Percentiles rank a stretch among this genome's conserved stretches.
Conservation (phyloP, 2,113 vertebrate species). For the Phrynosoma platyrhinos region DNA sequence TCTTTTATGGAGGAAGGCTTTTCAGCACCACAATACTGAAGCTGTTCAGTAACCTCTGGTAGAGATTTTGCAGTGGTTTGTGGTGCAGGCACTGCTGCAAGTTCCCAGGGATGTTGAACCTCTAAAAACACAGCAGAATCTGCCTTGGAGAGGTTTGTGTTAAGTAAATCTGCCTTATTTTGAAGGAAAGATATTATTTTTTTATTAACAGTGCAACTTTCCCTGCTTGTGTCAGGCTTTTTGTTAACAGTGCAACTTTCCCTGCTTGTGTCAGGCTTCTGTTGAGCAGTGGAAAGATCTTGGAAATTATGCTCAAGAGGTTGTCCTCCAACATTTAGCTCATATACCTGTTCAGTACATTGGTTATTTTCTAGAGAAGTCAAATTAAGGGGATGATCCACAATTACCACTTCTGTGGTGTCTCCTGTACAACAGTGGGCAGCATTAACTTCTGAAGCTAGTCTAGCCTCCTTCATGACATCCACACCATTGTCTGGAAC, state of each 20-base stretch:
- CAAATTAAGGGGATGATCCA: not conserved
- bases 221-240: not conserved
- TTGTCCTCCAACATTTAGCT: not conserved
- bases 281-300: not conserved
- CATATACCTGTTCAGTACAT: not conserved
- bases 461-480: not conserved
- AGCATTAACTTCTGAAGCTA: not conserved
- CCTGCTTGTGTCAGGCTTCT: not conserved
- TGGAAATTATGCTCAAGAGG: not conserved
- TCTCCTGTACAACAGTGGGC: not conserved
- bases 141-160: not conserved
- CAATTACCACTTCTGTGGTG: not conserved
- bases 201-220: too few species aligned
- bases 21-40: too few species aligned
- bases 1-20: not conserved
- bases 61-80: not conserved
- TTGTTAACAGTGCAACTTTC: too few species aligned
- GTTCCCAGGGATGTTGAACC: not conserved
- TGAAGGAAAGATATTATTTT: too few species aligned
- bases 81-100: not conserved
- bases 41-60: not conserved
- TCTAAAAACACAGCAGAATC: not conserved
- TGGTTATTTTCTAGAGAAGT: not conserved
- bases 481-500: not conserved
- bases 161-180: not conserved